A percentile compares a stretch with the other conserved stretches of the same genome.
Evolutionary conservation across 2,797 vertebrate genomes (phyloP).

Genomic region (Cheirogaleus major): DNA sequence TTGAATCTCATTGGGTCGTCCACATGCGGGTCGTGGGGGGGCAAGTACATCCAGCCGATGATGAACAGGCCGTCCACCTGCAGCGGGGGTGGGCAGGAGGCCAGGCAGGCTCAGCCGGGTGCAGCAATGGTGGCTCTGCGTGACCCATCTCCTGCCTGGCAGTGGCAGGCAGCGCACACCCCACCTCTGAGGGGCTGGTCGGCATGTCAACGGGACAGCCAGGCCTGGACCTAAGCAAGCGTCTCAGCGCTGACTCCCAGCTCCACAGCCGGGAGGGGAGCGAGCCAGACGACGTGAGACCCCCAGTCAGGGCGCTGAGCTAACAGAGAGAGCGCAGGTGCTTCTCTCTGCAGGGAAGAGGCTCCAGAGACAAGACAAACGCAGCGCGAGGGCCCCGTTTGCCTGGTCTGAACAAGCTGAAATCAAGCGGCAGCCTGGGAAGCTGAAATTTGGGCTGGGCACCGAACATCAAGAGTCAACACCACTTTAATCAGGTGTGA

Average conservation of each 20-base stretch:
- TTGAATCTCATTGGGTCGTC: constrained; percentile 97
- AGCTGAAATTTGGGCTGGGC: rapidly evolving
- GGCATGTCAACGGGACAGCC: background rate
- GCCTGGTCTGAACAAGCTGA: background rate
- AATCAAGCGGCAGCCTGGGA: background rate
- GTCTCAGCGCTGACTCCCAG: background rate
- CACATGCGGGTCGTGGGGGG: constrained; percentile 97
- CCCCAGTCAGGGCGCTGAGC: background rate
- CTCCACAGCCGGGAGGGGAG: rapidly evolving
- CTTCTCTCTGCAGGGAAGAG: background rate
- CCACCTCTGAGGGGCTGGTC: background rate
- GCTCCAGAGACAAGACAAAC: too few relatives aligned
- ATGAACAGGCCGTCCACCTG: constrained; percentile 98
- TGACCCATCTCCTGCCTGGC: too few relatives aligned
- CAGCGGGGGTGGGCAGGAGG: background rate
- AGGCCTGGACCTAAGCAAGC: background rate
- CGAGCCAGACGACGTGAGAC: rapidly evolving
- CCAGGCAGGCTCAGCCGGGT: rapidly evolving
- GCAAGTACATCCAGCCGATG: constrained; percentile 99
- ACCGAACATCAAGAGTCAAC: rapidly evolving
- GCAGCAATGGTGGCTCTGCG: rapidly evolving
- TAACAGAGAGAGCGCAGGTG: background rate
- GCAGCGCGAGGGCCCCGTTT: background rate
- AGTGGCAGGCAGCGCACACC: too few relatives aligned
- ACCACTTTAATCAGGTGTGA: rapidly evolving